Evolutionary conservation across 1,140 invertebrate species (phyloP), one percentile per base, ranked within the genome.

Genomic region (Drepana arcuata): DNA sequence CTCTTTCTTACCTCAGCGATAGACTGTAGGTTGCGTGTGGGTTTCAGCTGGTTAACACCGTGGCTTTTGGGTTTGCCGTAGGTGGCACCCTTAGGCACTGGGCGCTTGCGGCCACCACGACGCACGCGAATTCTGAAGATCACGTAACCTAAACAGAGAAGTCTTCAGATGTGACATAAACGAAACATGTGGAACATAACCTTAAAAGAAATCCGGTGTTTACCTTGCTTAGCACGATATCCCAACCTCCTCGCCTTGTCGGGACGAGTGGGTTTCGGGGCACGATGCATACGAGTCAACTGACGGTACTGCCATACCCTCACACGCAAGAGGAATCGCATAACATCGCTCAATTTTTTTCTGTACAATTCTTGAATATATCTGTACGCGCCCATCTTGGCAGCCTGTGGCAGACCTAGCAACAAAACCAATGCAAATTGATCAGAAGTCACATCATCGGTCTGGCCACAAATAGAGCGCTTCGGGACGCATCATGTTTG

Each of bases 51-150:
- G 77, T 99, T 99, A 0, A 99, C 95, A 84, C 98, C 98, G 84
- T 99, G 96, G 64, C 95, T 97, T 79, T 97, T 98, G 23, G 98
- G 98, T 85, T 99, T 99, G 67, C 98, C 98, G 75, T 98, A 99
- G 16, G 97, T 99, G 54, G 94, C 94, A 77, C 98, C 98, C 81
- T 99, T 99, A 12, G 96, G 92, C 14, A 99, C 98, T 65, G 96
- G 97, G 67, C 96, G 95, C 85, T 99, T 99, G 44, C 98, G 93
- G 46, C 97, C 95, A 84, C 98, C 98, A 87, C 98, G 95, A 25
- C 97, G 93, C 29, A 99, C 92, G 56, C 98, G 92, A 47, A 99
- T 95, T 79, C 98, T 93, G 86, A 97, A 99, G 81, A 99, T 95
- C 23, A 98, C 92, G 75, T 91, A 99, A 60, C 98, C 96, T 98